Evolutionary conservation across 2,797 vertebrate species (phyloP).

Genomic region (Sebastes nivosus): DNA sequence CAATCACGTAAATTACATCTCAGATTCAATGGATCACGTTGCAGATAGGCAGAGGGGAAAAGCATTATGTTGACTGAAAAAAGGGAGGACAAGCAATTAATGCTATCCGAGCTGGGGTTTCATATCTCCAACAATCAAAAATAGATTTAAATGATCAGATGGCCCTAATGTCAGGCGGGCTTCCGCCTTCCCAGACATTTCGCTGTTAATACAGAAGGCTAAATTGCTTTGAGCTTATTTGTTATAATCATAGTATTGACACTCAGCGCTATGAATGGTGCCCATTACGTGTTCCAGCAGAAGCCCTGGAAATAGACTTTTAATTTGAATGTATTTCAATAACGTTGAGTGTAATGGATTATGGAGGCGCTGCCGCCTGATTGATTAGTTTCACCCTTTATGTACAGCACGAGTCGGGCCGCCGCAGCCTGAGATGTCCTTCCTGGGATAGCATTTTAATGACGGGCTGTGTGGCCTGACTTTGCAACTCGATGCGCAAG

Average conservation of each 20-base stretch:
- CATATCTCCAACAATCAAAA: conserved; percentile 73
- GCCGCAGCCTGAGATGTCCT: conserved; percentile 46
- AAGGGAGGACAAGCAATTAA: conserved; percentile 73
- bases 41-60: conserved; percentile 44
- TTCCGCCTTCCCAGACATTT: conserved; percentile 55
- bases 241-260: conserved; percentile 76
- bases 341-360: conserved; percentile 74
- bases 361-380: conserved; percentile 57
- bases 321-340: conserved; percentile 81
- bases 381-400: conserved; percentile 79
- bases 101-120: conserved; percentile 73
- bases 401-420: conserved; percentile 58
- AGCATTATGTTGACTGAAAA: conserved; percentile 76
- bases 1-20: conserved; percentile 74
- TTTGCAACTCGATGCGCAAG: conserved; percentile 53
- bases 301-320: conserved; percentile 74
- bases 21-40: conserved; percentile 61
- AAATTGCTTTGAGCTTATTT: conserved; percentile 79
- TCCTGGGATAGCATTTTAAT: conserved; percentile 59
- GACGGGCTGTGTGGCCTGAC: conserved; percentile 44
- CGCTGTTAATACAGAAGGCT: conserved; percentile 54
- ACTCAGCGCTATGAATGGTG: conserved; percentile 67
- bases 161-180: conserved; percentile 50
- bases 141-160: conserved; percentile 74
- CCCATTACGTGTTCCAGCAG: conserved; percentile 69